phyloP scores from a whole-genome alignment of 1,140 invertebrate genomes.

The Vanessa atalanta region DNA sequence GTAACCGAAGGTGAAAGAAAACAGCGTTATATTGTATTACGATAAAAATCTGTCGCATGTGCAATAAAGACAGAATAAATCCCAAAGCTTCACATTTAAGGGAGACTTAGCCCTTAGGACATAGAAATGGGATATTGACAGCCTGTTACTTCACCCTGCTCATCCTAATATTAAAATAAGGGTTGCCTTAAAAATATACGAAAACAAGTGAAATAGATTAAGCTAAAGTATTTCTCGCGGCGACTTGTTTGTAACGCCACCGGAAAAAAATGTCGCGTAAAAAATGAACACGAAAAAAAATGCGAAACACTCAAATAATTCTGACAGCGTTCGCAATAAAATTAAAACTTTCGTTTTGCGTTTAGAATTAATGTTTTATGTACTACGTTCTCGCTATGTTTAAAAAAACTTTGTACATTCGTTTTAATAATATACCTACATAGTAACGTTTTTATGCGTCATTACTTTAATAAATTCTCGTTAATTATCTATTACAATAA shows the following conservation, averaged over 20 bases:
- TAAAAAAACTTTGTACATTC: neutral
- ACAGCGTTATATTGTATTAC: no score
- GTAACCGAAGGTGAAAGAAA: no score
- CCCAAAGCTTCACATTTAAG: no score
- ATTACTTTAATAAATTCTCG: no score
- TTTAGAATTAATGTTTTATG: conserved; percentile 26
- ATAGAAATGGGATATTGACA: no score
- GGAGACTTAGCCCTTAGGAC: no score
- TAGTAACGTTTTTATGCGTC: no score
- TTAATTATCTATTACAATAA: no score
- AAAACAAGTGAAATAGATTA: conserved; percentile 7
- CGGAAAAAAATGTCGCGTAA: conserved; percentile 12
- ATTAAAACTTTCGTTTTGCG: conserved; percentile 29
- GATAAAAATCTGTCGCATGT: no score
- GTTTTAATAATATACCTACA: neutral
- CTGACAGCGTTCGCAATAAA: conserved; percentile 22
- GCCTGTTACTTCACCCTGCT: no score
- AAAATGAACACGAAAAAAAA: conserved; percentile 1
- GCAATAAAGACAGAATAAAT: no score
- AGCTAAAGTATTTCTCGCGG: conserved; percentile 8
- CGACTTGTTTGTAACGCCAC: conserved; percentile 1
- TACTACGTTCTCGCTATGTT: neutral
- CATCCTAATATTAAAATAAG: neutral
- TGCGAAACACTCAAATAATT: conserved; percentile 16
- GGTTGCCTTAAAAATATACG: conserved; percentile 1